Evolutionary conservation across 1,140 invertebrate genomes (phyloP).

Genomic region (Copidosoma floridanum): DNA sequence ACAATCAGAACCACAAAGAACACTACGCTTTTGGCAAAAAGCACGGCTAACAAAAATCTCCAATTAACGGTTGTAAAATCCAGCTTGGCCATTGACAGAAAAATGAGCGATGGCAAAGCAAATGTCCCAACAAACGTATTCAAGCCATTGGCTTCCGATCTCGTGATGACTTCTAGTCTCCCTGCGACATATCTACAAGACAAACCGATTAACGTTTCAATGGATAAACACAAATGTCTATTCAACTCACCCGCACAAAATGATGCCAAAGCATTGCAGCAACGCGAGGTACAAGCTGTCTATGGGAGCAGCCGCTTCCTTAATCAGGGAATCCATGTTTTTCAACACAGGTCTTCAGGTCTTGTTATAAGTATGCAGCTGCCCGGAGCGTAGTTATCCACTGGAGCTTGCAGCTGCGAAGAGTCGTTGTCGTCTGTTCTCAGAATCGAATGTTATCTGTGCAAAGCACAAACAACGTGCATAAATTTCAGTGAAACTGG

Average conservation of each 20-base stretch:
- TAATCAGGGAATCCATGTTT: conserved; percentile 9
- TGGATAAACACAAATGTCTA: conserved; percentile 10
- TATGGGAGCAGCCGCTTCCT: conserved; percentile 53
- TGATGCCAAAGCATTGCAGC: conserved; percentile 88
- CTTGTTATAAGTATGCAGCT: too few relatives aligned
- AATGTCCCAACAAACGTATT: conserved; percentile 93
- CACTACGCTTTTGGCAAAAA: conserved; percentile 82
- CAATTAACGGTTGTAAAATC: conserved; percentile 85
- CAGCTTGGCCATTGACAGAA: conserved; percentile 82
- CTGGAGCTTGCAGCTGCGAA: too few relatives aligned
- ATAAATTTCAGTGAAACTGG: too few relatives aligned
- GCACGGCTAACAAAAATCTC: conserved; percentile 82
- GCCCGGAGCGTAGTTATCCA: too few relatives aligned
- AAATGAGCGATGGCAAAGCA: conserved; percentile 88
- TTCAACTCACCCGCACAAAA: conserved; percentile 75
- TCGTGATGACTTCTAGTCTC: conserved; percentile 77
- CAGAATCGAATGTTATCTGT: too few relatives aligned
- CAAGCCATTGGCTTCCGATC: conserved; percentile 85
- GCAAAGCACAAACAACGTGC: too few relatives aligned
- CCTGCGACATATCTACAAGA: conserved; percentile 87
- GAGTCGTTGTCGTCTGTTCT: too few relatives aligned
- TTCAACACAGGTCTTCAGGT: too few relatives aligned
- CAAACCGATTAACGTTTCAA: conserved; percentile 26
- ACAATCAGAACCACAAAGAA: conserved; percentile 81
- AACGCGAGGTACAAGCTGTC: conserved; percentile 87